A percentile compares a stretch with the other conserved stretches of the same genome.
phyloP scores from a whole-genome alignment of 2,113 vertebrate genomes.

The Ammodytes dubius region DNA sequence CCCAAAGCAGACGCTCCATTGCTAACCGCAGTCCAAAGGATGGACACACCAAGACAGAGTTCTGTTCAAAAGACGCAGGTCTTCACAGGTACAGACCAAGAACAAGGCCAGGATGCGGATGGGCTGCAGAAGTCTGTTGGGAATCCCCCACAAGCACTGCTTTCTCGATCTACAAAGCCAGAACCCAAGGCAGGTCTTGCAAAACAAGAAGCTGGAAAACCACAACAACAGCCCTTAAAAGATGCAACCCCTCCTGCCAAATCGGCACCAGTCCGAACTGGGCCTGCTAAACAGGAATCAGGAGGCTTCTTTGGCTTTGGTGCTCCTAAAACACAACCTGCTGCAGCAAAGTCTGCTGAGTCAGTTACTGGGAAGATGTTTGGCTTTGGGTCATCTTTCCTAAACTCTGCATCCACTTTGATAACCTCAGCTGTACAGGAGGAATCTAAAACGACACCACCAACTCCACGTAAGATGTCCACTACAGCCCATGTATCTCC shows the following conservation, averaged over 20 bases:
- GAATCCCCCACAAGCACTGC: conserved; percentile 50
- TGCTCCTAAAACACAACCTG: conserved; percentile 73
- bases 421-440: conserved; percentile 83
- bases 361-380: conserved; percentile 84
- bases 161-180: conserved; percentile 56
- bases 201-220: conserved; percentile 68
- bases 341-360: conserved; percentile 74
- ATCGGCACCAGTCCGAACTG: conserved; percentile 66
- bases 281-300: conserved; percentile 84
- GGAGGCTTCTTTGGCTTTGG: conserved; percentile 87
- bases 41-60: conserved; percentile 1
- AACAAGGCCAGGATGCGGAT: conserved; percentile 58
- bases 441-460: conserved; percentile 74
- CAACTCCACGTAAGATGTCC: conserved; percentile 74
- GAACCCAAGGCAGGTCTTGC: conserved; percentile 67
- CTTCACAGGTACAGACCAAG: conserved; percentile 12
- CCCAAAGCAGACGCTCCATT: conserved; percentile 51
- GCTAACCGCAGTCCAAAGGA: conserved; percentile 53
- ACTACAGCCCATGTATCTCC: conserved; percentile 32
- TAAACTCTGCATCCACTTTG: conserved; percentile 83
- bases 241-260: conserved; percentile 72
- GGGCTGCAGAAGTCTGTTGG: conserved; percentile 69
- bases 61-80: conserved; percentile 36
- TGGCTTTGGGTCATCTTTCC: conserved; percentile 78
- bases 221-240: conserved; percentile 75